Conservation (phyloP, 2,113 vertebrate genomes). For the Cathartes aura region DNA sequence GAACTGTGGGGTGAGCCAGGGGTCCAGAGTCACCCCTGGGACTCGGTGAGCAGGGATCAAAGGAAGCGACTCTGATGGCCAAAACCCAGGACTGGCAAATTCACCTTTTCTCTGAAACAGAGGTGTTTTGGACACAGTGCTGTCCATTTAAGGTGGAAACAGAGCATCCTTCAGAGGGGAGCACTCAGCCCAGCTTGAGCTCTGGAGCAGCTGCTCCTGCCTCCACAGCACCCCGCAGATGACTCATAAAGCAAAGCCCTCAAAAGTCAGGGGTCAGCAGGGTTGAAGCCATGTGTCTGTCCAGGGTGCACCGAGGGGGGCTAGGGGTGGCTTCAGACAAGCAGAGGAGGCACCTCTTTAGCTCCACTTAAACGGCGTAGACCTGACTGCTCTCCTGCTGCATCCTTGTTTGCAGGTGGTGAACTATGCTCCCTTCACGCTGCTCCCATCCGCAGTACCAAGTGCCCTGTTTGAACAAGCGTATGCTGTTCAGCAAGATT, state of each 20-base stretch:
- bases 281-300: fast-evolving
- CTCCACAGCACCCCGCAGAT: fast-evolving
- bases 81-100: background rate
- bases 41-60: background rate
- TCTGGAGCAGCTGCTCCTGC: background rate
- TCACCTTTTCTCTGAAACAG: background rate
- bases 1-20: background rate
- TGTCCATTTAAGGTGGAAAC: background rate
- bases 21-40: background rate
- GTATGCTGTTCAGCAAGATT: conserved; percentile 86
- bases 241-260: background rate
- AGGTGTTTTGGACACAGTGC: background rate
- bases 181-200: background rate
- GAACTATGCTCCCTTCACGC: conserved; percentile 88
- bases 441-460: conserved; percentile 89
- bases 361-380: background rate
- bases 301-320: background rate
- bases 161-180: background rate
- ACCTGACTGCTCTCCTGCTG: background rate
- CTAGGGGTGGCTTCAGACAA: background rate
- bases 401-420: conserved; percentile 78
- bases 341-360: background rate
- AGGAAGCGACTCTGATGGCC: background rate
- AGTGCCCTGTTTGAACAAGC: conserved; percentile 83
- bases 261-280: background rate